Evolutionary conservation across 2,888 invertebrate species (phyloP).

Genomic region (Diarsia dahlii): DNA sequence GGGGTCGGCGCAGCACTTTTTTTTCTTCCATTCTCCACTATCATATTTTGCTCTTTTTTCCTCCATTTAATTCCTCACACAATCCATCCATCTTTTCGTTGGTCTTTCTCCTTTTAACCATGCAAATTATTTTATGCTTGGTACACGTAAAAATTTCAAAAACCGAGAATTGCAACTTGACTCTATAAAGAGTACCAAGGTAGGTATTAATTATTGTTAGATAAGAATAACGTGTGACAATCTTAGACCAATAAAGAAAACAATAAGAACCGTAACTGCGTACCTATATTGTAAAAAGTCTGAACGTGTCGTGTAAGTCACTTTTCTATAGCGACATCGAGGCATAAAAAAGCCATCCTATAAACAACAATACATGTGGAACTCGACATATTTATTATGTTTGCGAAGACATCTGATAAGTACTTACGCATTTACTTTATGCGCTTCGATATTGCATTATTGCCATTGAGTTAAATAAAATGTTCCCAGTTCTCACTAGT

Average conservation of each 20-base stretch:
- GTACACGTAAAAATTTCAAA: background rate
- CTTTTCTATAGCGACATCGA: slow-evolving; percentile 75
- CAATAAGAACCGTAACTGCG: slow-evolving; percentile 61
- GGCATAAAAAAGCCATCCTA: slow-evolving; percentile 78
- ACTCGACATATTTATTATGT: slow-evolving; percentile 65
- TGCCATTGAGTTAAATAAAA: slow-evolving; percentile 65
- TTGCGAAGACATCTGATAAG: slow-evolving; percentile 70
- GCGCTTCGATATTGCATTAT: slow-evolving; percentile 77
- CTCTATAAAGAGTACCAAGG: background rate
- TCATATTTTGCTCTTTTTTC: too few relatives aligned
- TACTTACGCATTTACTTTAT: slow-evolving; percentile 70
- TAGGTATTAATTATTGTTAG: too few relatives aligned
- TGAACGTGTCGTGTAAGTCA: slow-evolving; percentile 75
- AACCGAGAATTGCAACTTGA: background rate
- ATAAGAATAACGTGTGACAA: slow-evolving; percentile 29
- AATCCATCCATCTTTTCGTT: too few relatives aligned
- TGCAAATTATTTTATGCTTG: background rate
- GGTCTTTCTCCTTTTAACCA: background rate
- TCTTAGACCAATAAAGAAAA: slow-evolving; percentile 59
- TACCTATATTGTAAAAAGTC: slow-evolving; percentile 72
- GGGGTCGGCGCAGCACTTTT: too few relatives aligned
- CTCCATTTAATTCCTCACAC: too few relatives aligned
- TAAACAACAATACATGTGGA: slow-evolving; percentile 79
- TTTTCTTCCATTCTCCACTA: too few relatives aligned
- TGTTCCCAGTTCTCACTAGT: slow-evolving; percentile 44